Conservation (phyloP, 2,113 vertebrate species). For the Protobothrops mucrosquamatus region DNA sequence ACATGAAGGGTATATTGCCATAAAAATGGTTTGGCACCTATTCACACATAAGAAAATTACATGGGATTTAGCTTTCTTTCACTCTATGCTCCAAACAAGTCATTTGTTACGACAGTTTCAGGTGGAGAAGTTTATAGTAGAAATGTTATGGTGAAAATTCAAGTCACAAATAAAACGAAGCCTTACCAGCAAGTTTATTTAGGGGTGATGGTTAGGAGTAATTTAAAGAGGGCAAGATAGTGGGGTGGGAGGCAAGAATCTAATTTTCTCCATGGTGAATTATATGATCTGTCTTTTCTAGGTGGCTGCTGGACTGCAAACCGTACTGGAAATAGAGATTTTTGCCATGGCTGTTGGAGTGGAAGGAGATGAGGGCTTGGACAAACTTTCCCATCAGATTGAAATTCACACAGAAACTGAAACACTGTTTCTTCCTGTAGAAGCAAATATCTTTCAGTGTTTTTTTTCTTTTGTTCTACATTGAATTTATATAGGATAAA, state of each 20-base stretch:
- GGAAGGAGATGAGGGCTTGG: slow-evolving; percentile 51
- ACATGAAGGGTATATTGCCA: background rate
- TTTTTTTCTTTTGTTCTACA: background rate
- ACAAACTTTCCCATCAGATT: slow-evolving; percentile 72
- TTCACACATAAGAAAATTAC: background rate
- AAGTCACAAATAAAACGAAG: background rate
- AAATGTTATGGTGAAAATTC: background rate
- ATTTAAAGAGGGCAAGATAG: background rate
- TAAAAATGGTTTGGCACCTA: background rate
- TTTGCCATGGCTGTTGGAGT: slow-evolving; percentile 68
- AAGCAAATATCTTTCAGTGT: slow-evolving; percentile 87
- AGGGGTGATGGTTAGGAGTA: background rate
- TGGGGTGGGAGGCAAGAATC: background rate
- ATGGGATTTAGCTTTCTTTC: background rate
- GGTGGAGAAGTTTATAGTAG: background rate
- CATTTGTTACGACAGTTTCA: background rate
- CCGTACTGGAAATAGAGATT: slow-evolving; percentile 78
- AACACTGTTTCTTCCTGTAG: slow-evolving; percentile 79
- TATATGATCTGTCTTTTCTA: slow-evolving; percentile 50
- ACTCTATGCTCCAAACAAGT: background rate
- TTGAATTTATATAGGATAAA: background rate
- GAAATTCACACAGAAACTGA: slow-evolving; percentile 82
- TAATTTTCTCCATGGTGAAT: background rate
- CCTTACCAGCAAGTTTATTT: too few species aligned
- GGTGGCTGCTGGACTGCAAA: slow-evolving; percentile 85